Conservation (phyloP, 1,140 invertebrate genomes). For the Drosophila lacteicornis region DNA sequence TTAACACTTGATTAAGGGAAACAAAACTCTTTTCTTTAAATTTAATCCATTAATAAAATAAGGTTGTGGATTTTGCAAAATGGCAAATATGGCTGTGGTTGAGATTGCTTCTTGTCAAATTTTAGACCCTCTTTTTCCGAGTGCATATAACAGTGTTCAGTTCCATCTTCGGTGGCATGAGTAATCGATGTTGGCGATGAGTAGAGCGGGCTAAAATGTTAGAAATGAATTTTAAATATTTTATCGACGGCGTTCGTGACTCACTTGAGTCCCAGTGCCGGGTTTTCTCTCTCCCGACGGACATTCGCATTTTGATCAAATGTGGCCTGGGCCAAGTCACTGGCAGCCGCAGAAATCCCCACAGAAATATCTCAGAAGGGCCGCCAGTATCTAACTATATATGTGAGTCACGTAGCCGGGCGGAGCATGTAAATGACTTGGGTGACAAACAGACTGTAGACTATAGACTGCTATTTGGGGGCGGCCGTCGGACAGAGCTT, state of each 20-base stretch:
- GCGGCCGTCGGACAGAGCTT: conserved; percentile 52
- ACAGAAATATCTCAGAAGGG: conserved; percentile 41
- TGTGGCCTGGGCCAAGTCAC: conserved; percentile 55
- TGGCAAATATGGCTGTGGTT: no score
- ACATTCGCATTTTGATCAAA: conserved; percentile 77
- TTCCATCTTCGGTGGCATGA: conserved; percentile 38
- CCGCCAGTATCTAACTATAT: conserved; percentile 37
- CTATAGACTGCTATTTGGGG: conserved; percentile 41
- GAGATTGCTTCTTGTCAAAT: no score
- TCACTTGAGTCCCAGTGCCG: conserved; percentile 57
- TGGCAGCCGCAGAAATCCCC: conserved; percentile 57
- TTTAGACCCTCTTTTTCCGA: neutral
- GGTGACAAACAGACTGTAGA: conserved; percentile 77
- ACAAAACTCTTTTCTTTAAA: neutral
- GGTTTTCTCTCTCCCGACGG: conserved; percentile 35
- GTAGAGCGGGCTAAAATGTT: conserved; percentile 63
- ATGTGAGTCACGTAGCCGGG: conserved; percentile 78
- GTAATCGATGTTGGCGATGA: conserved; percentile 49
- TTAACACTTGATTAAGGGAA: no score
- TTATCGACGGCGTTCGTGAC: conserved; percentile 78
- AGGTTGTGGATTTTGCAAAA: no score
- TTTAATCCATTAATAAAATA: no score
- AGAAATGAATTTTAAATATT: conserved; percentile 84
- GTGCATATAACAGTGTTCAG: conserved; percentile 3
- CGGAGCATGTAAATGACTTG: conserved; percentile 82